Base-by-base conservation (phyloP, 2,888 invertebrate genomes). In the Scaptomyza reducta region DNA sequence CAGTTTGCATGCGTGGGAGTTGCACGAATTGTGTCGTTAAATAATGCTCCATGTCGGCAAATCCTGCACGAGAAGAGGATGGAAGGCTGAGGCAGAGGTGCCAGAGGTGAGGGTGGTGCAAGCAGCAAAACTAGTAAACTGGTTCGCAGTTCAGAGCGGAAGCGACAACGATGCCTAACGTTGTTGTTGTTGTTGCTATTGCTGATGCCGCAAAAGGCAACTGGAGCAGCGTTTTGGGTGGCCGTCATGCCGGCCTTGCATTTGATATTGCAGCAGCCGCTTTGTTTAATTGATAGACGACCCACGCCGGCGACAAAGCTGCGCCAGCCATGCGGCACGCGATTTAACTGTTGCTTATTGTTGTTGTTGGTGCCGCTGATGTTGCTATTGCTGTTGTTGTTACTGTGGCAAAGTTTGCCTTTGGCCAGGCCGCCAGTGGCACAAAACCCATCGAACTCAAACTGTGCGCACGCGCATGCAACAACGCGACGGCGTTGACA, bases 401-500 rank as follows among this genome's bases (percentile, higher is more conserved):
- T 10, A 41, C 41, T 55, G 46, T 29, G 61, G 67, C 53, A 57
- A 62, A 49, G 42, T 77, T 64, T 62, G 69, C 73, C 74, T 78
- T 72, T 72, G 59, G 57, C 59, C 66, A 66, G 67, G 75, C 80
- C 80, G 73, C 70, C 89, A 86, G 89, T 89, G 88, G 89, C 90
- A 89, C 71, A 85, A 88, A 86, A 77, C 89, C 85, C 88, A 89
- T 89, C 87, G 89, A 89, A 82, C 89, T 87, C 89, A 87, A 89
- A 89, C 87, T 81, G 89, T 88, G 89, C 82, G 87, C 87, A 85
- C 80, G 81, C 79, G 88, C 89, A 88, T 87, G 87, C 85, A 82
- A 85, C 71, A 78, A 74, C 76, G 84, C 84, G 85, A 81, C 79
- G 80, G 83, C 86, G 86, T 85, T 83, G 82, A 83, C 82, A 83